A percentile compares a stretch with the other conserved stretches of the same genome.
Conservation (phyloP, 1,140 invertebrate species). For the Diprion similis region DNA sequence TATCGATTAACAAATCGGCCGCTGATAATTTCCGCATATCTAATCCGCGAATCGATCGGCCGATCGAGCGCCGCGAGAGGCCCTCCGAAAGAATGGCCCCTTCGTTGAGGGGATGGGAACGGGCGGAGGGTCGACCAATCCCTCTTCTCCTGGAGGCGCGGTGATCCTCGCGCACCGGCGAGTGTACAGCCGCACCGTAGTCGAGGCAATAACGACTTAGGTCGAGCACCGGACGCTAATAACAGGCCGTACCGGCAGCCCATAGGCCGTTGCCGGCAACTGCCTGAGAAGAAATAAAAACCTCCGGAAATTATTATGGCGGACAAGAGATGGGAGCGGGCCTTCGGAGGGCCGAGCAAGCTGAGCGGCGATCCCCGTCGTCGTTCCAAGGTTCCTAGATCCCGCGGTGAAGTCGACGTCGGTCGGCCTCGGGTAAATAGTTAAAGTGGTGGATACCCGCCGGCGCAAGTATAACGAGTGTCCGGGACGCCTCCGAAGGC, state of each 20-base stretch:
- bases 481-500: background rate
- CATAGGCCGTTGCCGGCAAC: slow-evolving; percentile 61
- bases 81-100: background rate
- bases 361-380: slow-evolving; percentile 25
- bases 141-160: slow-evolving; percentile 43
- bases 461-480: background rate
- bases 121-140: slow-evolving; percentile 49
- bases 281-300: slow-evolving; percentile 61
- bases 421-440: background rate
- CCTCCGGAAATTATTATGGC: slow-evolving; percentile 61
- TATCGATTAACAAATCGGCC: slow-evolving; percentile 2
- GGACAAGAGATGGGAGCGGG: slow-evolving; percentile 48
- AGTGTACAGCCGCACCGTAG: slow-evolving; percentile 43
- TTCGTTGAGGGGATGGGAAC: slow-evolving; percentile 9
- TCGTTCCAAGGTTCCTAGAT: background rate
- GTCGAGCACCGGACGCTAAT: slow-evolving; percentile 61
- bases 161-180: background rate
- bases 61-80: background rate
- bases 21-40: background rate
- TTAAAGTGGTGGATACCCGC: background rate
- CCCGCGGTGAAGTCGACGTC: background rate
- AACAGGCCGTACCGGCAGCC: slow-evolving; percentile 60
- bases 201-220: slow-evolving; percentile 54
- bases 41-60: background rate
- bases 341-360: slow-evolving; percentile 31